A percentile compares a stretch with the other conserved stretches of the same genome.
Evolutionary conservation across 2,797 vertebrate species (phyloP).

Genomic region (Gobio occitaniae): DNA sequence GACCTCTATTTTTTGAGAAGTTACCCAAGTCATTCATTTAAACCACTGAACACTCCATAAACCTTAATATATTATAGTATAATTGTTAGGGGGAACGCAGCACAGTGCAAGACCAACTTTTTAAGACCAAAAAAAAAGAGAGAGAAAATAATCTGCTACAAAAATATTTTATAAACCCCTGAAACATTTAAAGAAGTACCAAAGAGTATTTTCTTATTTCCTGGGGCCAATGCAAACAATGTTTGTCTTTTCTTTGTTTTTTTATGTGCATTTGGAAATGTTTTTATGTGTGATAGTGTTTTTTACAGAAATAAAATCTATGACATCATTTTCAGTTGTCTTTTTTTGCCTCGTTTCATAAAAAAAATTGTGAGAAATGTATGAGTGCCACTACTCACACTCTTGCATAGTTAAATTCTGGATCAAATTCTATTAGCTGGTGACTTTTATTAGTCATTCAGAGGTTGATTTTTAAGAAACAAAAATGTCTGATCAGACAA

Average conservation of each 20-base stretch:
- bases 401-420: neutral
- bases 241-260: conserved; percentile 71
- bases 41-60: conserved; percentile 42
- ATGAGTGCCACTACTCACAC: neutral
- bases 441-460: neutral
- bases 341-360: neutral
- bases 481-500: neutral
- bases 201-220: conserved; percentile 46
- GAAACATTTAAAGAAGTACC: neutral
- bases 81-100: neutral
- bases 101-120: neutral
- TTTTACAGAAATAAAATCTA: conserved; percentile 74
- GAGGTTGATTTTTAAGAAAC: neutral
- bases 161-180: neutral
- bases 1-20: neutral
- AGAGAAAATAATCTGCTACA: neutral
- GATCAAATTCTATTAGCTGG: neutral
- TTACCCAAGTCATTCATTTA: neutral
- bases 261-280: conserved; percentile 51
- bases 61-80: neutral
- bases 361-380: neutral
- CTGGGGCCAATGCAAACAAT: conserved; percentile 58
- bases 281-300: conserved; percentile 61
- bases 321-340: conserved; percentile 4
- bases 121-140: neutral